Evolutionary conservation across 1,140 invertebrate genomes (phyloP).

Genomic region (Matsumurasca onukii): DNA sequence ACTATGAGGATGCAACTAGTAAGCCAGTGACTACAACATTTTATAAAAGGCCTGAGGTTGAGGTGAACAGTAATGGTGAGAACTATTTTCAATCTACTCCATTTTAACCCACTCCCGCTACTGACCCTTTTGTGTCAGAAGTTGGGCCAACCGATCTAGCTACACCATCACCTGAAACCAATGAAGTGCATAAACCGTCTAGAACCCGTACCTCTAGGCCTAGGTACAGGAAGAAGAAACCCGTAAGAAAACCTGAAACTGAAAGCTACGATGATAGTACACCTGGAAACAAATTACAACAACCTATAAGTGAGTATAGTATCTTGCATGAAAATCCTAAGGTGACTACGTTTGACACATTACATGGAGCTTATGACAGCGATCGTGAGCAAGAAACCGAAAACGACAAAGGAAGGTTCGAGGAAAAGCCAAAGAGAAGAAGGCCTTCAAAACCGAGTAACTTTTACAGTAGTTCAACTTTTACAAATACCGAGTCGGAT

Average conservation of each 20-base stretch:
- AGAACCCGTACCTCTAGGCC: constrained; percentile 23
- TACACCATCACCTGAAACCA: constrained; percentile 27
- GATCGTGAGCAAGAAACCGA: neutral
- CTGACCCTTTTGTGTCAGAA: constrained; percentile 21
- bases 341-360: neutral
- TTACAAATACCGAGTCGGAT: constrained; percentile 30
- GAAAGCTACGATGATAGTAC: neutral
- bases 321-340: neutral
- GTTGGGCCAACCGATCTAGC: constrained; percentile 22
- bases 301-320: constrained; percentile 15
- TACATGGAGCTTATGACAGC: neutral
- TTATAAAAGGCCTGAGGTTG: constrained; percentile 15
- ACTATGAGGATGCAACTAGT: neutral
- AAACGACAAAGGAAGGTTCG: constrained; percentile 4
- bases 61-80: constrained; percentile 26
- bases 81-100: constrained; percentile 20
- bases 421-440: constrained; percentile 20
- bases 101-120: constrained; percentile 37
- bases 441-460: constrained; percentile 26
- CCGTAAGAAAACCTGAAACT: constrained; percentile 7
- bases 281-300: neutral
- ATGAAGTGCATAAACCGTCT: constrained; percentile 6
- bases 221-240: constrained; percentile 12
- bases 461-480: constrained; percentile 26
- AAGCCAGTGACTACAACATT: constrained; percentile 1